Percentiles rank a stretch among this genome's conserved stretches.
phyloP scores from a whole-genome alignment of 2,797 vertebrate species.

The Limosa lapponica region DNA sequence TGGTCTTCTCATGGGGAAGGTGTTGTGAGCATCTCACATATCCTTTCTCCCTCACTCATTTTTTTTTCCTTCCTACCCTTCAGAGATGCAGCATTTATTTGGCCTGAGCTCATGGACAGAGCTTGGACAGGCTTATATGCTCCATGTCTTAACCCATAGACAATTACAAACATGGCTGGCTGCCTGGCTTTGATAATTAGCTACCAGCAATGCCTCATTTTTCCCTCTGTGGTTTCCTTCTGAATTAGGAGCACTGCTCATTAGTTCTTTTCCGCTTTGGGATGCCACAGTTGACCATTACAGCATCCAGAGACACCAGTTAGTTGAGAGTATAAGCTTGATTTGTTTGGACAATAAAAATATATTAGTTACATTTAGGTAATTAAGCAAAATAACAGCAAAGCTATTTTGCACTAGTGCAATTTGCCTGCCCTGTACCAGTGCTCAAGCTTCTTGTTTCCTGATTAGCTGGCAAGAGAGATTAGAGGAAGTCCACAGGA shows the following conservation, averaged over 20 bases:
- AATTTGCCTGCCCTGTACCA: not conserved
- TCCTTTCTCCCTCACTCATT: not conserved
- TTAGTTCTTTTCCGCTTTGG: slow-evolving; percentile 3
- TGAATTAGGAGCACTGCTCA: slow-evolving; percentile 3
- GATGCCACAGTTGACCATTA: not conserved
- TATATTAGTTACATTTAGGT: slow-evolving; percentile 9
- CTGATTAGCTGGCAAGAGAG: not conserved
- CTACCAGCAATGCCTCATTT: not conserved
- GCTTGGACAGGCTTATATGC: not conserved
- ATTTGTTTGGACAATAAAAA: slow-evolving; percentile 22
- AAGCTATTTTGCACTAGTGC: not conserved
- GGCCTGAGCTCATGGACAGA: not conserved
- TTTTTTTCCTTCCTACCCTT: not conserved
- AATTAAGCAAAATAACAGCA: slow-evolving; percentile 33
- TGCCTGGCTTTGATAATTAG: slow-evolving; percentile 54
- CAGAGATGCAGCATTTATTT: not conserved
- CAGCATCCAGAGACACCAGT: not conserved
- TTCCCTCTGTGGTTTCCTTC: not conserved
- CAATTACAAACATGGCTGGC: not conserved
- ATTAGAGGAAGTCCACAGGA: not conserved
- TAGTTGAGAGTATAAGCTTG: not conserved
- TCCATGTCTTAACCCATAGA: not conserved
- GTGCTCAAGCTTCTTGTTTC: not conserved
- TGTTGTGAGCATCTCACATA: not conserved
- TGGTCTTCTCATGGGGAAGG: not conserved